Evolutionary conservation across 2,797 vertebrate genomes (phyloP).

Genomic region (Cryptoprocta ferox): DNA sequence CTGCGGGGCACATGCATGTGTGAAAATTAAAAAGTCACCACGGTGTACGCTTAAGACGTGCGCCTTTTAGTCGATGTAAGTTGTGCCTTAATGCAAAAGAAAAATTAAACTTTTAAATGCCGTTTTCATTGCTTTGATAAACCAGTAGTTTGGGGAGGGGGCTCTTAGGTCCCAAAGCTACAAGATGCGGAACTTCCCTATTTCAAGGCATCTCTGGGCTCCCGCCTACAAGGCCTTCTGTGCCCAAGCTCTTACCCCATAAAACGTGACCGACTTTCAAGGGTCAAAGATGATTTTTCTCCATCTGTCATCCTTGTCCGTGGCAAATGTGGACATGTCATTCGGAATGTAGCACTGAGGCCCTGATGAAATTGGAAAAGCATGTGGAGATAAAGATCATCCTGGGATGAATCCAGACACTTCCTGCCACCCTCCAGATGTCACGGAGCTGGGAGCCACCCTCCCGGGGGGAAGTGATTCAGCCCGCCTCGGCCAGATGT

Average conservation of each 20-base stretch:
- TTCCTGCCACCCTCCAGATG: slow-evolving; percentile 96
- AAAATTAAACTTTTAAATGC: background rate
- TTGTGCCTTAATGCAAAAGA: background rate
- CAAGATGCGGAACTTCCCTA: background rate
- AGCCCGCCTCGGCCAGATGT: slow-evolving; percentile 97
- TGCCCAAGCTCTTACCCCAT: slow-evolving; percentile 85
- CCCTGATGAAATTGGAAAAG: slow-evolving; percentile 93
- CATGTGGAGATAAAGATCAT: slow-evolving; percentile 95
- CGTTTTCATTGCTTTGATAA: slow-evolving; percentile 1
- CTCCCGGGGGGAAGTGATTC: slow-evolving; percentile 95
- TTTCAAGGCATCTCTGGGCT: slow-evolving; percentile 39
- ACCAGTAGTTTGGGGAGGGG: background rate
- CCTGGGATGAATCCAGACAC: slow-evolving; percentile 94
- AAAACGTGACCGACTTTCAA: slow-evolving; percentile 88
- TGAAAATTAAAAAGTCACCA: background rate
- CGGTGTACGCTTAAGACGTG: background rate
- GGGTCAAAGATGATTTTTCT: slow-evolving; percentile 89
- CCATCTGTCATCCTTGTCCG: slow-evolving; percentile 87
- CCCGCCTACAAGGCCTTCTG: slow-evolving; percentile 71
- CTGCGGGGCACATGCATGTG: background rate
- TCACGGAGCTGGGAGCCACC: slow-evolving; percentile 92
- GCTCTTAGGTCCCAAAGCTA: slow-evolving; percentile 16
- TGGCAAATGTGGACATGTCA: slow-evolving; percentile 91
- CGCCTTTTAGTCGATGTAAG: background rate
- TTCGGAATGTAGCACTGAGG: slow-evolving; percentile 87